Percentiles rank a stretch among this genome's conserved stretches.
These are phyloP conservation scores for Naja naja DNA, from an alignment of 2,113 vertebrate genomes.

Conservation along the genomic window DNA sequence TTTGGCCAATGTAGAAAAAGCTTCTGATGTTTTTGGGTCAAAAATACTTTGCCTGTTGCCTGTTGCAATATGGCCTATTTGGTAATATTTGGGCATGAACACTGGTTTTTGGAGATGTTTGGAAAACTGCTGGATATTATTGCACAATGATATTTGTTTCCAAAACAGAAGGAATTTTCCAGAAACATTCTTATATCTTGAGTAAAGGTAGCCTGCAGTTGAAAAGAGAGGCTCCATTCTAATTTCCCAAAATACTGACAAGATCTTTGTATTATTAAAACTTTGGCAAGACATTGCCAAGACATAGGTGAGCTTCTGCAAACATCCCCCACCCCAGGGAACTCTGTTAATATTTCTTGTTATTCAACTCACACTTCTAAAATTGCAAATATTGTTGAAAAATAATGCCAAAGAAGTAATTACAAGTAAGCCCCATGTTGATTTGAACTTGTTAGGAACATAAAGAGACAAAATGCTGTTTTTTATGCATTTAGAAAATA, in stretches of 20 bases:
- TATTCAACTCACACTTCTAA: background rate
- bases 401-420: background rate
- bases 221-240: background rate
- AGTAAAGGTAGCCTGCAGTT: background rate
- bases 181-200: background rate
- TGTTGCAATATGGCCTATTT: background rate
- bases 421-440: background rate
- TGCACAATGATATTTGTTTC: background rate
- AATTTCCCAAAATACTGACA: background rate
- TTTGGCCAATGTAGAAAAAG: background rate
- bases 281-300: background rate
- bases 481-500: background rate
- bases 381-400: background rate
- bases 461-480: background rate
- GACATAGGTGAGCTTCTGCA: background rate
- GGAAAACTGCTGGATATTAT: background rate
- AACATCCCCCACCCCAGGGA: background rate
- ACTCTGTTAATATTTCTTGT: background rate
- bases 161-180: background rate
- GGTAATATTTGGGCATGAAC: background rate
- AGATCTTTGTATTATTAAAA: background rate
- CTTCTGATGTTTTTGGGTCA: background rate
- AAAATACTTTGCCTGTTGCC: background rate
- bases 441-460: background rate
- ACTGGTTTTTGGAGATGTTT: background rate